phyloP scores from a whole-genome alignment of 2,888 invertebrate species.

The Arenicola marina region DNA sequence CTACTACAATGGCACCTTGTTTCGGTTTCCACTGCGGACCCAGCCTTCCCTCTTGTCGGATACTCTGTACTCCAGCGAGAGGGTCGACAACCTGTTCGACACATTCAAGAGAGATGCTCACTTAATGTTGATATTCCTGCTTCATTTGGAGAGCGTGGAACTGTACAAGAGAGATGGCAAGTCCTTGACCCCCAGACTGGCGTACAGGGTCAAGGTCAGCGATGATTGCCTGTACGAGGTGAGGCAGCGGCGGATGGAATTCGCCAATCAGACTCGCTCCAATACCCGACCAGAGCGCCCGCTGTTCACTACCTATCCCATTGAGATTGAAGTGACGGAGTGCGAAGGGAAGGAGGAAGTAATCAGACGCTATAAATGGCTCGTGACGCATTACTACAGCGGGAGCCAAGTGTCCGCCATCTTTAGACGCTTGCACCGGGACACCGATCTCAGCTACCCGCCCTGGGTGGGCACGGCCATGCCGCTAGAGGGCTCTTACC shows the following conservation, averaged over 20 bases:
- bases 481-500: slow-evolving; percentile 28
- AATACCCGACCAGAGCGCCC: slow-evolving; percentile 10
- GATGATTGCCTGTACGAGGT: slow-evolving; percentile 31
- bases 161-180: slow-evolving; percentile 33
- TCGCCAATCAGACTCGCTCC: slow-evolving; percentile 16
- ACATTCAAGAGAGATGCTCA: slow-evolving; percentile 37
- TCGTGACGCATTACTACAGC: slow-evolving; percentile 33
- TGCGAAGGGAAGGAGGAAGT: slow-evolving; percentile 1
- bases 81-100: slow-evolving; percentile 24
- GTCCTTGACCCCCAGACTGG: slow-evolving; percentile 12
- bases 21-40: slow-evolving; percentile 53
- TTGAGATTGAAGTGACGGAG: slow-evolving; percentile 17
- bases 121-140: slow-evolving; percentile 48
- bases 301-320: slow-evolving; percentile 16
- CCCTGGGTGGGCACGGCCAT: slow-evolving; percentile 44
- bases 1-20: slow-evolving; percentile 46
- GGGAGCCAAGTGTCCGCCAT: slow-evolving; percentile 27
- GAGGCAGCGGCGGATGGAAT: slow-evolving; percentile 24
- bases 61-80: slow-evolving; percentile 27
- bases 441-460: slow-evolving; percentile 33
- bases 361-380: slow-evolving; percentile 15
- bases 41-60: slow-evolving; percentile 27
- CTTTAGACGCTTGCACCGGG: slow-evolving; percentile 30
- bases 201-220: slow-evolving; percentile 29
- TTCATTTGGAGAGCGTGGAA: slow-evolving; percentile 41